phyloP scores from a whole-genome alignment of 2,113 vertebrate species.

The Siniperca chuatsi region DNA sequence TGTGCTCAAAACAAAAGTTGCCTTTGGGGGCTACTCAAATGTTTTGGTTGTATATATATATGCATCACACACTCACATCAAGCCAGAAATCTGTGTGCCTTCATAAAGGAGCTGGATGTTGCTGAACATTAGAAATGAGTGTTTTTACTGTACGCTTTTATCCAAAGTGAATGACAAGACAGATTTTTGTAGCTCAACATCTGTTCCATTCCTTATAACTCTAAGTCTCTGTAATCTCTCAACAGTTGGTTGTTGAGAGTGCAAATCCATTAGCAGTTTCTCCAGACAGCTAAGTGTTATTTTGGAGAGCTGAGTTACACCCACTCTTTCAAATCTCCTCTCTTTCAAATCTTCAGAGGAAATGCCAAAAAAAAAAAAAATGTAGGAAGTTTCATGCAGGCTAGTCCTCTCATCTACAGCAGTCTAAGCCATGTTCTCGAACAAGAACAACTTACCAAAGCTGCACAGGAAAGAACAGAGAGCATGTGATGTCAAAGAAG shows the following conservation, averaged over 20 bases:
- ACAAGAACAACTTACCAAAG: slow-evolving; percentile 2
- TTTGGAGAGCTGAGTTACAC: slow-evolving; percentile 5
- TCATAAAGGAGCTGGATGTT: slow-evolving; percentile 7
- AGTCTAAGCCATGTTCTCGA: not conserved
- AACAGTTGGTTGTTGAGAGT: slow-evolving; percentile 39
- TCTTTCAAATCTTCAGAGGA: slow-evolving; percentile 27
- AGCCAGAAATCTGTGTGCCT: slow-evolving; percentile 20
- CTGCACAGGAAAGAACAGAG: slow-evolving; percentile 25
- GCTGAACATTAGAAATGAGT: slow-evolving; percentile 17
- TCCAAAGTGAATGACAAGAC: slow-evolving; percentile 31
- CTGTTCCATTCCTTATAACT: slow-evolving; percentile 35
- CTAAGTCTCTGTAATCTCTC: slow-evolving; percentile 49
- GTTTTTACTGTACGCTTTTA: slow-evolving; percentile 24
- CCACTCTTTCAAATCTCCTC: slow-evolving; percentile 22
- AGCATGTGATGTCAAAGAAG: not conserved
- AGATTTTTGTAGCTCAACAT: slow-evolving; percentile 44
- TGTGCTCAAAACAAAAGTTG: slow-evolving; percentile 44
- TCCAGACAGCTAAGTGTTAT: slow-evolving; percentile 22
- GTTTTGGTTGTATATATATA: slow-evolving; percentile 17
- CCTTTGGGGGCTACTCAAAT: slow-evolving; percentile 37
- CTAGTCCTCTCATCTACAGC: slow-evolving; percentile 18
- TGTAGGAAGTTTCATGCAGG: slow-evolving; percentile 17
- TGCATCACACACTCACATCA: slow-evolving; percentile 19
- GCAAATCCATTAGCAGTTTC: slow-evolving; percentile 43
- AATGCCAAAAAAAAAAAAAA: slow-evolving; percentile 1